Base-by-base conservation (phyloP, 2,797 vertebrate species). In the Sebastes matsubarae region DNA sequence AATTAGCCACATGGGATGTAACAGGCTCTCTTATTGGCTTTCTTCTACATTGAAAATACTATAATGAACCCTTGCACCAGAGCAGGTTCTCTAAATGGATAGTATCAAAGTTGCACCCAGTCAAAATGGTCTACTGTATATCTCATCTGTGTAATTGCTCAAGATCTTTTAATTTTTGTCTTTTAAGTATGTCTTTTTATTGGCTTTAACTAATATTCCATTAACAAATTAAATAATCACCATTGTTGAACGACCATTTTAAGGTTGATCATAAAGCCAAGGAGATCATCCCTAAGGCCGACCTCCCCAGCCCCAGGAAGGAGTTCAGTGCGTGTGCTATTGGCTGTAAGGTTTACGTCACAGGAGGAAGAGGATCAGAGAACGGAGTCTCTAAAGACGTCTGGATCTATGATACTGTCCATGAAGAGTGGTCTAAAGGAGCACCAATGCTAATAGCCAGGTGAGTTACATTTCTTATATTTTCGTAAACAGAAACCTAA, bases 261-360 rank as follows among this genome's bases (percentile, higher is more conserved):
- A 20, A 92, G 93, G 97, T 99, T 34, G 98, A 99, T 89, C 98
- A 97, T 84, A 97, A 98, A 93, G 98, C 97, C 14, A 98, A 97
- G 94, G 97, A 98, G 91, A 98, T 99, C 80, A 98, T 99, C 74
- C 98, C 97, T 59, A 98, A 98, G 93, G 96, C 97, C 0, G 97
- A 98, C 87, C 94, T 99, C 72, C 98, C 97, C 0, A 99, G 98
- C 80, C 98, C 98, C 2, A 95, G 98, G 75, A 99, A 99, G 86
- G 98, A 99, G 87, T 99, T 99, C 54, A 99, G 98, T 1, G 98
- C 98, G 8, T 99, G 97, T 13, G 97, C 98, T 13, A 97, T 99
- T 0, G 98, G 98, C 77, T 98, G 97, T 86, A 98, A 98, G 90
- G 98, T 99, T 1, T 99, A 98, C 1, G 96, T 99, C 81, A 99